These are phyloP conservation scores for Polydrusus tereticollis DNA, from an alignment of 2,888 invertebrate genomes.

Conservation along the genomic window DNA sequence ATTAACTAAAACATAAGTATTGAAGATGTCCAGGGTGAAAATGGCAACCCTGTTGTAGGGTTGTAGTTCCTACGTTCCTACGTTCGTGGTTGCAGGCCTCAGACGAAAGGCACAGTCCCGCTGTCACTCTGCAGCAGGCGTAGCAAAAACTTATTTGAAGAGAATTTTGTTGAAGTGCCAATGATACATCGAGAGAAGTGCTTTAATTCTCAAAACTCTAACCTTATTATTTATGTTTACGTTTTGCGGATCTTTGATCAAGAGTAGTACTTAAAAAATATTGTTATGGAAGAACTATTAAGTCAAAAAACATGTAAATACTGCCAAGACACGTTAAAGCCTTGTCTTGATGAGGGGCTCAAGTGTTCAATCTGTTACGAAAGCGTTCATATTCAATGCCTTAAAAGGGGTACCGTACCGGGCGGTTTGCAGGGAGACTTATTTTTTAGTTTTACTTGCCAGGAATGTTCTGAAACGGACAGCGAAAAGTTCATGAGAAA, in stretches of 20 bases:
- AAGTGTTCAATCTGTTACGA: constrained; percentile 73
- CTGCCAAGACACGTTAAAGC: constrained; percentile 70
- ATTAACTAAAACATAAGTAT: too few species aligned
- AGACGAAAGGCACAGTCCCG: too few species aligned
- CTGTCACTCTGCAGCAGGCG: too few species aligned
- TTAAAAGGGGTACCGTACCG: constrained; percentile 77
- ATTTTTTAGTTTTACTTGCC: constrained; percentile 80
- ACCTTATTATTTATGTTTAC: constrained; percentile 2
- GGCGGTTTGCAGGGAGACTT: constrained; percentile 81
- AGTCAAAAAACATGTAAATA: constrained; percentile 70
- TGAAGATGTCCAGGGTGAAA: too few species aligned
- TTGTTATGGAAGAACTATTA: constrained; percentile 44
- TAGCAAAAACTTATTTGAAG: too few species aligned
- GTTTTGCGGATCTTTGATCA: not conserved
- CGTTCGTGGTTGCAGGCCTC: too few species aligned
- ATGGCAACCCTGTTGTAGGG: too few species aligned
- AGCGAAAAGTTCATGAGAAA: constrained; percentile 75
- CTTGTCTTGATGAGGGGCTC: constrained; percentile 73
- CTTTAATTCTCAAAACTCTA: too few species aligned
- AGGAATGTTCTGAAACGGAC: constrained; percentile 72
- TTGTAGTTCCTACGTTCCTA: too few species aligned
- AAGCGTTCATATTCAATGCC: constrained; percentile 77
- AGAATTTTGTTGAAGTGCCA: too few species aligned
- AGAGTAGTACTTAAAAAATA: not conserved
- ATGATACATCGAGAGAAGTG: too few species aligned